Base-by-base conservation (phyloP, 2,888 invertebrate species). In the Diogma glabrata region DNA sequence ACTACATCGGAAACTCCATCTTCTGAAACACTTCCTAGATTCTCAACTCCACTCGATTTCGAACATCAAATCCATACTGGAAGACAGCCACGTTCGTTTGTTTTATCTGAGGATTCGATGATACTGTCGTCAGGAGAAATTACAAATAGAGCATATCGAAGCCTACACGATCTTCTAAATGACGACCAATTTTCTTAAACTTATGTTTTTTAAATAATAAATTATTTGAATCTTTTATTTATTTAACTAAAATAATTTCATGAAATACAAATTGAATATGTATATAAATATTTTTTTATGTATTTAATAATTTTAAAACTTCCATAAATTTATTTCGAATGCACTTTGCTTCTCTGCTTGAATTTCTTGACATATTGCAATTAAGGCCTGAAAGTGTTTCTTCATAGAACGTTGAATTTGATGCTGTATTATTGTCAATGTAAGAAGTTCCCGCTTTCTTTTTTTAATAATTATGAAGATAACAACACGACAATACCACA, bases 401-500 rank as follows among this genome's bases (percentile, higher is more conserved):
- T 33, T 33, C 33, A 33, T 33, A 10, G 16, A 19, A 38, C 16
- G 38, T 38, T 38, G 38, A 38, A 38, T 16, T 38, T 38, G 14
- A 38, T 14, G 38, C 16, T 38, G n/a, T n/a, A n/a, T 7, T 14
- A 38, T 38, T 38, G 38, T 38, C 38, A 38, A 14, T 38, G 16
- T 38, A 14, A 38, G 19, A 38, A 14, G 38, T 38, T 10, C 16
- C 14, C 38, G 16, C 17, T 14, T 38, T 14, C 38, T 38, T 38
- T 38, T 38, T 38, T 38, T 17, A 38, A 38, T 14, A 38, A 38
- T 38, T 38, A 38, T 38, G 38, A 38, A 38, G 38, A 38, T 38
- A 38, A 38, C 38, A n/a, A 33, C 33, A 38, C 38, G 38, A 38
- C 38, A 38, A 38, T 38, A 38, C 38, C 7, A 38, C 33, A 7